Base-by-base conservation (phyloP, 2,113 vertebrate species). In the Sander lucioperca region DNA sequence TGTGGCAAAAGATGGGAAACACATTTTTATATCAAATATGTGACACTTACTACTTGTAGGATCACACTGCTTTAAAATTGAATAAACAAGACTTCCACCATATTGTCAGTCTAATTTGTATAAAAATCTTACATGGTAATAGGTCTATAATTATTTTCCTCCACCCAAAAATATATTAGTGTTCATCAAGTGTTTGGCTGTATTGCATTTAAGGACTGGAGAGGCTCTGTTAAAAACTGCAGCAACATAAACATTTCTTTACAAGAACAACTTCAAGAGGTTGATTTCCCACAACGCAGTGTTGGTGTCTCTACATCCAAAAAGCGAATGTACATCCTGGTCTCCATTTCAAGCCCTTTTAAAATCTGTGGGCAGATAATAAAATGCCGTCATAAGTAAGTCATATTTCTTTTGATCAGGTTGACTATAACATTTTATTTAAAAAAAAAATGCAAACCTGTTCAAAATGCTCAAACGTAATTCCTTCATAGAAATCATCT, bases 391-490 rank as follows among this genome's bases (percentile, higher is more conserved):
- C 4, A 67, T 23, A 9, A 19, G n/a, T 3, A 5, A 14, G 63
- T 11, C 4, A 7, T 1, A 2, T 23, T 25, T 25, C 19, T 68
- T 27, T 23, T 71, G 2, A 14, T 69, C 0, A n/a, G 0, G 7
- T 10, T 3, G n/a, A 23, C 0, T 0, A 25, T n/a, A 14, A 33
- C 23, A 33, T 6, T 3, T 2, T 5, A 57, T 39, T 39, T 10
- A 62, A 71, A 62, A n/a, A n/a, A n/a, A 0, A 51, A n/a, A 18
- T 25, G 18, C 94, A 15, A 23, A 99, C 98, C 98, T 99, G 96
- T 14, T 97, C 94, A 90, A 99, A 99, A 84, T 99, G 97, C 15
- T 99, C 96, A 0, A 99, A 99, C 4, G 97, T 98, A 78, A 99
- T 98, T 77, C 98, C 97, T 85, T 97, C 97, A 0, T 99, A 99